A percentile compares a stretch with the other conserved stretches of the same genome.
These are phyloP conservation scores for Lepidocyrtinus sp. DNA, from an alignment of 2,888 invertebrate species.

Conservation along the genomic window DNA sequence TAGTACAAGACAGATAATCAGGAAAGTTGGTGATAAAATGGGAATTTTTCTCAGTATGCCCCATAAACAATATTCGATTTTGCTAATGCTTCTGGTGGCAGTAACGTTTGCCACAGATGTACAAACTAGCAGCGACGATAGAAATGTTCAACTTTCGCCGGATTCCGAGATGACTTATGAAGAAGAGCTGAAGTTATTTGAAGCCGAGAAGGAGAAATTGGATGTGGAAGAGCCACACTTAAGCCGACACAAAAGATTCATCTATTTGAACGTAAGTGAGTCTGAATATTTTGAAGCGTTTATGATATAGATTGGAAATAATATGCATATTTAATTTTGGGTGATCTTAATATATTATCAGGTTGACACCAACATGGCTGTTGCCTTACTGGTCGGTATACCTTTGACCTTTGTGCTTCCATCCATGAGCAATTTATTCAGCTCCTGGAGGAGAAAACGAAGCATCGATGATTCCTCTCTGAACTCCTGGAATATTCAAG, in stretches of 20 bases:
- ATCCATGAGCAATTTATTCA: conserved; percentile 67
- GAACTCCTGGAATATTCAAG: conserved; percentile 27
- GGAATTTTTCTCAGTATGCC: no score
- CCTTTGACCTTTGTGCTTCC: conserved; percentile 67
- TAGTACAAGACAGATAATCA: no score
- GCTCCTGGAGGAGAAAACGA: conserved; percentile 56
- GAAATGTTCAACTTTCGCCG: conserved; percentile 15
- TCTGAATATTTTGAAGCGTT: not conserved
- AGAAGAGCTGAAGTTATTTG: conserved; percentile 41
- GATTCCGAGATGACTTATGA: conserved; percentile 47
- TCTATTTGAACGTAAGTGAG: conserved; percentile 50
- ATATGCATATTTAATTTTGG: not conserved
- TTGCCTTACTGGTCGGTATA: conserved; percentile 66
- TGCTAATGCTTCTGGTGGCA: no score
- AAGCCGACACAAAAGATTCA: conserved; percentile 43
- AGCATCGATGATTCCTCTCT: conserved; percentile 44
- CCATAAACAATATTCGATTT: no score
- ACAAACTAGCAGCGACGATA: no score
- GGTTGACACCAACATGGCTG: conserved; percentile 57
- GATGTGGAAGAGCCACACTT: not conserved
- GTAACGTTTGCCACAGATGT: no score
- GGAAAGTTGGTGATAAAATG: no score
- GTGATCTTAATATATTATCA: no score
- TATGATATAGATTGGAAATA: not conserved
- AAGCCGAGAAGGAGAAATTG: conserved; percentile 17